Conservation (phyloP, 2,113 vertebrate genomes). For the Chrysemys picta region DNA sequence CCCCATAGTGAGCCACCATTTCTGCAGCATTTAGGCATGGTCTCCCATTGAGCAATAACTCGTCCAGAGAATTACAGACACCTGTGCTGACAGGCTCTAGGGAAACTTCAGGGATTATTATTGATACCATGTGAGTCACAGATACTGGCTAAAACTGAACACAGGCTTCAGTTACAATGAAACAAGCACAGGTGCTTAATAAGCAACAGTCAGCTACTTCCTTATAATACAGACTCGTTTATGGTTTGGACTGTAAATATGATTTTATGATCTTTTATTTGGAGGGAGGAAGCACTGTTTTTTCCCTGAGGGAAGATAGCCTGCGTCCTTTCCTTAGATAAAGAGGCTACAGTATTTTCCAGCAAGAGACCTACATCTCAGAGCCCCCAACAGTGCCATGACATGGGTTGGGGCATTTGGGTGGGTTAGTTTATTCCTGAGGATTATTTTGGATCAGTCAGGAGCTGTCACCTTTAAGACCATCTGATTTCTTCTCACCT, state of each 20-base stretch:
- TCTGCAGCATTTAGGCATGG: neutral
- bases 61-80: neutral
- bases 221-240: neutral
- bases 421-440: neutral
- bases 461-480: neutral
- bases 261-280: neutral
- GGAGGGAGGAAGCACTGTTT: neutral
- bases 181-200: neutral
- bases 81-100: neutral
- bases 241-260: neutral
- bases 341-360: neutral
- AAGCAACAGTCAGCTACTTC: neutral
- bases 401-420: neutral
- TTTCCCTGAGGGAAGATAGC: neutral
- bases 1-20: neutral
- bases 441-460: neutral
- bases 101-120: neutral
- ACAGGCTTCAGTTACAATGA: neutral
- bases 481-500: neutral
- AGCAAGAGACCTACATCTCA: neutral
- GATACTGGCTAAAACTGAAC: neutral
- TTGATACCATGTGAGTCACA: neutral
- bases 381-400: neutral
- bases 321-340: no score
- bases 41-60: neutral